A percentile compares a stretch with the other conserved stretches of the same genome.
Evolutionary conservation across 2,113 vertebrate genomes (phyloP).

Genomic region (Cyprinodon brontotheroides): DNA sequence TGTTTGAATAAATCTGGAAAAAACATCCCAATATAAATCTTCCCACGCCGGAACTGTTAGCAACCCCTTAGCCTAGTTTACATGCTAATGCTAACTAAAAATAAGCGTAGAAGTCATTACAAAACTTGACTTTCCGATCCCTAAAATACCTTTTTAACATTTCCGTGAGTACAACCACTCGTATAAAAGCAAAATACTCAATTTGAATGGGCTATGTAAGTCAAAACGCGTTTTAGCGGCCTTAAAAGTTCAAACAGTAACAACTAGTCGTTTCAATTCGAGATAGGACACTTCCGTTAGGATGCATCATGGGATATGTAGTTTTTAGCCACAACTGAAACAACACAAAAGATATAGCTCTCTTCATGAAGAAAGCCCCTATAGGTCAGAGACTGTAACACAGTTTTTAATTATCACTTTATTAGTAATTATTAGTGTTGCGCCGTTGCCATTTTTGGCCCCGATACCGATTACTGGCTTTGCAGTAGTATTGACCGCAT

Average conservation of each 20-base stretch:
- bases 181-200: neutral
- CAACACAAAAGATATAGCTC: too few species aligned
- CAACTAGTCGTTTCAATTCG: slow-evolving; percentile 36
- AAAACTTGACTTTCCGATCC: neutral
- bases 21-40: neutral
- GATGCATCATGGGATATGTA: slow-evolving; percentile 59
- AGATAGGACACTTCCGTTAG: neutral
- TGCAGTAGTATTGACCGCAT: too few species aligned
- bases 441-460: too few species aligned
- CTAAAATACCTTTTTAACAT: rapidly evolving
- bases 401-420: too few species aligned
- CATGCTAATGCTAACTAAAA: slow-evolving; percentile 37
- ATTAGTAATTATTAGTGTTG: too few species aligned
- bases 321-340: slow-evolving; percentile 20
- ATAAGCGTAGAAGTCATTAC: slow-evolving; percentile 12
- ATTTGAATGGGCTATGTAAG: too few species aligned
- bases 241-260: neutral
- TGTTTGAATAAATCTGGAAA: neutral
- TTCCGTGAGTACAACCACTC: neutral
- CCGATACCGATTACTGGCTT: too few species aligned
- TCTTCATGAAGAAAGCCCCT: too few species aligned
- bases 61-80: slow-evolving; percentile 46
- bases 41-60: slow-evolving; percentile 14
- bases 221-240: neutral
- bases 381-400: too few species aligned